These are phyloP conservation scores for Dromaius novaehollandiae DNA, from an alignment of 2,113 vertebrate genomes.

Conservation along the genomic window DNA sequence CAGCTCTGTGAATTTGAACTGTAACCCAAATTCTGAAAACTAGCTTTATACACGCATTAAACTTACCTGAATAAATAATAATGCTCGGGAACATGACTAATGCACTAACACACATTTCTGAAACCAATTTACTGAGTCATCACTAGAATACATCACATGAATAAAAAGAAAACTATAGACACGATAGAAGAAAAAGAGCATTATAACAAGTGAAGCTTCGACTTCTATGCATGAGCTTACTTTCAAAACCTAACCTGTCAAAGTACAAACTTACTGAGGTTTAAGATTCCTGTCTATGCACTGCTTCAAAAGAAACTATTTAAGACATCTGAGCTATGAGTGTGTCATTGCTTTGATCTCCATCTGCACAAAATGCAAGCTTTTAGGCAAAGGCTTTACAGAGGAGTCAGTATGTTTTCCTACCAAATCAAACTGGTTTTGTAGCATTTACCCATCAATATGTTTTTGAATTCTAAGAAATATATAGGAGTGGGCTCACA, in stretches of 20 bases:
- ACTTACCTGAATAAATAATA: slow-evolving; percentile 5
- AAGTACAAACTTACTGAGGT: not conserved
- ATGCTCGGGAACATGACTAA: slow-evolving; percentile 1
- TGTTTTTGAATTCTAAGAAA: not conserved
- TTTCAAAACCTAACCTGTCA: not conserved
- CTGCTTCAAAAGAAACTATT: not conserved
- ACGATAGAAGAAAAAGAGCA: not conserved
- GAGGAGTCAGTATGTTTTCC: not conserved
- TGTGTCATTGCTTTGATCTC: slow-evolving; percentile 1
- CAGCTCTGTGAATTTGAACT: not conserved
- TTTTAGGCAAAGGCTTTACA: not conserved
- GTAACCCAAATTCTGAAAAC: not conserved
- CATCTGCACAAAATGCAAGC: not conserved
- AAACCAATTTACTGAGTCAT: not conserved
- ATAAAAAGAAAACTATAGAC: not conserved
- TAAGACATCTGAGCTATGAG: not conserved
- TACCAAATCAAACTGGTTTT: not conserved
- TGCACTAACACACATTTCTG: not conserved
- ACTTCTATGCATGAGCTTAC: not conserved
- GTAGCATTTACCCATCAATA: not conserved
- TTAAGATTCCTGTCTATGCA: not conserved
- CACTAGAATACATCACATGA: not conserved
- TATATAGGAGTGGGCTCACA: not conserved
- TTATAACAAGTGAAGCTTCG: not conserved
- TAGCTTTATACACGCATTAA: not conserved